Percentiles rank a stretch among this genome's conserved stretches.
phyloP scores from a whole-genome alignment of 2,888 invertebrate species.

The Beris morrisii region DNA sequence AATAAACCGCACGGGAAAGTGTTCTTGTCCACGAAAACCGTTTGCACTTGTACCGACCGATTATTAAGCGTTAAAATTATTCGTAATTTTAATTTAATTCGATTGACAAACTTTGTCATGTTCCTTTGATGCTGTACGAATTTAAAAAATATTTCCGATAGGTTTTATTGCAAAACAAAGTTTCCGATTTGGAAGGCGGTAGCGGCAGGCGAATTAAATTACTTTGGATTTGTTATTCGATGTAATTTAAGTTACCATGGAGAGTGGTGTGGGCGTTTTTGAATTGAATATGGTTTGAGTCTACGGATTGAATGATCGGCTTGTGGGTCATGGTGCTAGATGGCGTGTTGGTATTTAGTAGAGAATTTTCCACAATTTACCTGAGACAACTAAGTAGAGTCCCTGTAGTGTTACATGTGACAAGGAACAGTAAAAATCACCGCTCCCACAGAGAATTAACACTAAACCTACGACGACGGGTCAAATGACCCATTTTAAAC shows the following conservation, averaged over 20 bases:
- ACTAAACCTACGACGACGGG: no score
- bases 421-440: no score
- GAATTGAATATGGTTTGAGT: slow-evolving; percentile 3
- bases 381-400: no score
- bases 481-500: no score
- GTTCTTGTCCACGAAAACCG: not conserved
- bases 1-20: no score
- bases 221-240: slow-evolving; percentile 11
- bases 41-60: not conserved
- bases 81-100: not conserved
- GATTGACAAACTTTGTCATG: slow-evolving; percentile 33
- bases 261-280: not conserved
- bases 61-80: not conserved
- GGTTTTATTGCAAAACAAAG: not conserved
- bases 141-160: not conserved
- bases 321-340: no score
- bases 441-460: no score
- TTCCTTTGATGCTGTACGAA: slow-evolving; percentile 28
- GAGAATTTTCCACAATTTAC: no score
- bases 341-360: no score
- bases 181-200: not conserved
- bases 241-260: slow-evolving; percentile 20
- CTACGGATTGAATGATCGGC: not conserved
- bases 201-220: not conserved
- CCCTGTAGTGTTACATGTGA: no score